Evolutionary conservation across 2,888 invertebrate species (phyloP).

Genomic region (Dusona sp.): DNA sequence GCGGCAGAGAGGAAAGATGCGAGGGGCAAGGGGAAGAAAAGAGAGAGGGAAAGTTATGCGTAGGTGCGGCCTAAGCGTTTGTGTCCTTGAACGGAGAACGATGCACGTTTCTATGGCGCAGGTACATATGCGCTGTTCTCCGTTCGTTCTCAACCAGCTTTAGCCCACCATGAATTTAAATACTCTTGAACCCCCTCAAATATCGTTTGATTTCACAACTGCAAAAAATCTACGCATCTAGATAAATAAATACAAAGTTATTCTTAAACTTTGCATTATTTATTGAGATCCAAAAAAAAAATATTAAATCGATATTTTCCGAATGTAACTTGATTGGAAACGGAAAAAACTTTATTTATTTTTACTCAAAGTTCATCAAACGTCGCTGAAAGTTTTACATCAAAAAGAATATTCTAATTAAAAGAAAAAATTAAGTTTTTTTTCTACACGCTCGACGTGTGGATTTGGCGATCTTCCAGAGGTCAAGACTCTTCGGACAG

Average conservation of each 20-base stretch:
- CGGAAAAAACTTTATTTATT: background rate
- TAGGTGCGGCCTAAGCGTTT: slow-evolving; percentile 69
- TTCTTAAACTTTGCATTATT: background rate
- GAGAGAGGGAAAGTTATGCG: slow-evolving; percentile 70
- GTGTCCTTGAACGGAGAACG: slow-evolving; percentile 67
- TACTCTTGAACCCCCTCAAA: background rate
- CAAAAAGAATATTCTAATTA: background rate
- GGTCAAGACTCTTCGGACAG: too few relatives aligned
- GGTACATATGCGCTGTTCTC: slow-evolving; percentile 58
- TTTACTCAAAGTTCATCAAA: background rate
- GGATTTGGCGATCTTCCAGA: background rate
- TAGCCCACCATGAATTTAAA: slow-evolving; percentile 19
- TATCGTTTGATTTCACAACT: background rate
- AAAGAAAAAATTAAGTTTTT: background rate
- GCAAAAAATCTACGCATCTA: background rate
- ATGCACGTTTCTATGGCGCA: slow-evolving; percentile 65
- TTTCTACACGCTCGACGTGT: background rate
- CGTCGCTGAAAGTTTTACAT: background rate
- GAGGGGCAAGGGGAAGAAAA: slow-evolving; percentile 48
- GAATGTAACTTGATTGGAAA: background rate
- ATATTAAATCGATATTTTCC: background rate
- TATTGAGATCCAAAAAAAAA: background rate
- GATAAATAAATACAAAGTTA: background rate
- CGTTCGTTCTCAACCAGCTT: slow-evolving; percentile 51
- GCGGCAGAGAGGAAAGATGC: slow-evolving; percentile 27